phyloP scores from a whole-genome alignment of 2,888 invertebrate species.

The Emmelina monodactyla region DNA sequence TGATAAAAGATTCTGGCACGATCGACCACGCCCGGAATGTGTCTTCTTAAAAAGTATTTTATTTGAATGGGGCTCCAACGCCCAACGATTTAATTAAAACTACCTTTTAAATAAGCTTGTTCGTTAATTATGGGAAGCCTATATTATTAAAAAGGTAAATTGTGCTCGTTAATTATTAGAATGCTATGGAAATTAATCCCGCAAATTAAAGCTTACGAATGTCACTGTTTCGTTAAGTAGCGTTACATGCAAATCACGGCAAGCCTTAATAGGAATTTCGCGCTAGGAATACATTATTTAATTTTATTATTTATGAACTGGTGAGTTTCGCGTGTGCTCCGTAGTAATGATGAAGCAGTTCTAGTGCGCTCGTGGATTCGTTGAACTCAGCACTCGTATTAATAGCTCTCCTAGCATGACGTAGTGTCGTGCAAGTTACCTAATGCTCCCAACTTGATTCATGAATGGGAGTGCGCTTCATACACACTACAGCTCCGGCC shows the following conservation, averaged over 20 bases:
- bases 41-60: conserved; percentile 41
- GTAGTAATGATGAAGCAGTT: not conserved
- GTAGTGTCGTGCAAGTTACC: conserved; percentile 51
- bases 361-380: conserved; percentile 31
- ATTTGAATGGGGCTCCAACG: conserved; percentile 33
- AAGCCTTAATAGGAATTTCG: no score
- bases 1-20: no score
- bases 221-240: no score
- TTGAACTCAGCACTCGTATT: conserved; percentile 61
- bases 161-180: no score
- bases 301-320: no score
- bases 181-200: no score
- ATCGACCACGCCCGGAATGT: conserved; percentile 41
- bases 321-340: no score
- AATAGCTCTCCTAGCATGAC: conserved; percentile 52
- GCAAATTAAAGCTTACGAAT: no score
- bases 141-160: no score
- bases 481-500: conserved; percentile 30
- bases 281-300: no score
- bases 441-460: conserved; percentile 62
- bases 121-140: conserved; percentile 28
- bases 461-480: conserved; percentile 50
- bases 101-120: conserved; percentile 46
- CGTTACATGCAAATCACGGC: no score
- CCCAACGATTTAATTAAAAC: conserved; percentile 54